Evolutionary conservation across 1,140 invertebrate genomes (phyloP), one percentile per base, ranked within the genome.

Genomic region (Atta colombica): DNA sequence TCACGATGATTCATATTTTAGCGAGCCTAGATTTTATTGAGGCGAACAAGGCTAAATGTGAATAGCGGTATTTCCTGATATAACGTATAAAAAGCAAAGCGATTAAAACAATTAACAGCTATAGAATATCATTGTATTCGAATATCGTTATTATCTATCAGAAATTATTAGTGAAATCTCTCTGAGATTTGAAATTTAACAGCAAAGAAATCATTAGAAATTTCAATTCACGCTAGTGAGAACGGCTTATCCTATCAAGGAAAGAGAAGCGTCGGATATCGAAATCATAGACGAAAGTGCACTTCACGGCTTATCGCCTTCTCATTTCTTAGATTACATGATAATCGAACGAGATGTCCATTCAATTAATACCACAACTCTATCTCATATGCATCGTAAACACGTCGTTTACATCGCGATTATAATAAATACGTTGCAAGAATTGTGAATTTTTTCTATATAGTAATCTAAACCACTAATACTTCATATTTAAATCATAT

Each of bases 301-400:
- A n/a, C 45, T 77, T 85, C 71, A 77, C 35, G 60, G 82, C 61
- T 85, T 49, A 85, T 85, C 74, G 82, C 74, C 45, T 75, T 65
- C 61, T 66, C 60, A 55, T 85, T 77, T 66, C 72, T 77, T 45
- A 66, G 45, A 85, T 85, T 85, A 85, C 49, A 85, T 45, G 49
- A 31, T 65, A 65, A 28, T 45, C 60, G 49, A 85, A 65, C 45
- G 45, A 85, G 58, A 28, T 55, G 65, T 71, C 31, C 10, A 72
- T 6, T 35, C 63, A 74, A 77, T 77, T 77, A 77, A 85, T 77
- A 63, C 45, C 69, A 35, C 58, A 39, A 63, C 14, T 25, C 55
- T 51, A 45, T 68, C 77, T 81, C 77, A 55, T 51, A 16, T 58
- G n/a, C 21, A 71, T 31, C 31, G 21, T 81, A 69, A 68, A 53